Evolutionary conservation across 64 coral and sea anemone species (phyloP).

Genomic region (Hydrozoanthus tunicans): DNA sequence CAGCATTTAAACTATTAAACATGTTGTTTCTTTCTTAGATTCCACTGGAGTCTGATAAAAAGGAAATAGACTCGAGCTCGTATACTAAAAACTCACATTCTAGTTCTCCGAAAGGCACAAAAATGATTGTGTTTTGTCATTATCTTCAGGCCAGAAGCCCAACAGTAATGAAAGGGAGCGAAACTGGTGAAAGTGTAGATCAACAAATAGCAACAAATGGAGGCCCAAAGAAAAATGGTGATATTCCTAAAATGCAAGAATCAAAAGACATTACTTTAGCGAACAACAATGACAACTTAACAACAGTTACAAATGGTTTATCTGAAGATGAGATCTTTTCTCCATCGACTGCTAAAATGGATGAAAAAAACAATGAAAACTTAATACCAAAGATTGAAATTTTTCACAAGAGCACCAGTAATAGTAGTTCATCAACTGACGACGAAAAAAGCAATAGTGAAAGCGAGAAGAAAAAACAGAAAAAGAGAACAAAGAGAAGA

Average conservation of each 20-base stretch:
- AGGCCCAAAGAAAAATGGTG: not conserved
- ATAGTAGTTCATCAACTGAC: slow-evolving; percentile 46
- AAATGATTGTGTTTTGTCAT: not conserved
- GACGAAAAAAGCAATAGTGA: slow-evolving; percentile 36
- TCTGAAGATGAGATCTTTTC: not conserved
- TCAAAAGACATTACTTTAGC: not conserved
- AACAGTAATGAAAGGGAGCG: not conserved
- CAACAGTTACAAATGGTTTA: not conserved
- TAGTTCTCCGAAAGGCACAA: not conserved
- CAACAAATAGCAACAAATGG: not conserved
- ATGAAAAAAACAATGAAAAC: not conserved
- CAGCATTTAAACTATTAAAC: not conserved
- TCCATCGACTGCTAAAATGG: not conserved
- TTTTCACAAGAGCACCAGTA: slow-evolving; percentile 39
- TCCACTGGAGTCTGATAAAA: slow-evolving; percentile 20
- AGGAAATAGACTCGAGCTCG: not conserved
- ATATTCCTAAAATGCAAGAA: not conserved
- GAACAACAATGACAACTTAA: slow-evolving; percentile 9
- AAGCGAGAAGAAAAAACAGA: slow-evolving; percentile 39
- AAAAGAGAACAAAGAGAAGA: slow-evolving; percentile 38
- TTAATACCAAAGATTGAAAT: slow-evolving; percentile 45
- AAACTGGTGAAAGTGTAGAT: not conserved
- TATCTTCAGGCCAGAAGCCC: not conserved
- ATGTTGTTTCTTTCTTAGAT: slow-evolving; percentile 40
- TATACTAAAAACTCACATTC: not conserved